phyloP scores from a whole-genome alignment of 2,888 invertebrate species.

The Spilosoma lubricipeda region DNA sequence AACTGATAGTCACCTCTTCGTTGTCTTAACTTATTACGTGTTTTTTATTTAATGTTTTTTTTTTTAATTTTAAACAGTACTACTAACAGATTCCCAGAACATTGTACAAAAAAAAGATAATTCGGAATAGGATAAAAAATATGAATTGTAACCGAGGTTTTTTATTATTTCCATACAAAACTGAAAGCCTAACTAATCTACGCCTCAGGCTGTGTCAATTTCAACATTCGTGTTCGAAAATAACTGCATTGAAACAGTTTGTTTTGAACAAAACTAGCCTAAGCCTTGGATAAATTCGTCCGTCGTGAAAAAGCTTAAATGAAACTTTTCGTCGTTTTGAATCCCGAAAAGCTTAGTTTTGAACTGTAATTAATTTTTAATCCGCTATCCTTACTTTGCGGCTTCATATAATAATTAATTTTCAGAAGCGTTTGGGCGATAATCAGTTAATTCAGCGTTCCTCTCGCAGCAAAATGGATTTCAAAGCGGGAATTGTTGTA shows the following conservation, averaged over 20 bases:
- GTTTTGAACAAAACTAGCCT: conserved; percentile 33
- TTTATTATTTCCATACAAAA: background rate
- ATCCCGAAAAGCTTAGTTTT: conserved; percentile 65
- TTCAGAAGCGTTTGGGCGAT: conserved; percentile 62
- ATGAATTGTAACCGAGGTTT: background rate
- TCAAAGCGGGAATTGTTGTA: conserved; percentile 49
- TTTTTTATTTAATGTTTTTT: background rate
- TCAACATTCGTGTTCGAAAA: background rate
- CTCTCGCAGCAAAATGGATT: conserved; percentile 56
- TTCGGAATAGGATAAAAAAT: background rate
- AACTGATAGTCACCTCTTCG: background rate
- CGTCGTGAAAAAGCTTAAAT: conserved; percentile 57
- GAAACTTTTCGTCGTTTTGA: conserved; percentile 57
- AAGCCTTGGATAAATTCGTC: conserved; percentile 44
- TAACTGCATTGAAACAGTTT: conserved; percentile 33
- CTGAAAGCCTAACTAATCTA: background rate
- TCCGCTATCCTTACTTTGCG: conserved; percentile 73
- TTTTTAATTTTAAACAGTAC: background rate
- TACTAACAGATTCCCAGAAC: background rate
- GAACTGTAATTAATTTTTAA: conserved; percentile 82
- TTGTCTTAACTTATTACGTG: background rate
- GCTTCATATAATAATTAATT: conserved; percentile 77
- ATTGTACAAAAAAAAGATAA: background rate
- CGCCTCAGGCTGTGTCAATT: background rate
- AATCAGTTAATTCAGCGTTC: conserved; percentile 65